Base-by-base conservation (phyloP, 92 coral and sea anemone species). In the Muricea muricata region DNA sequence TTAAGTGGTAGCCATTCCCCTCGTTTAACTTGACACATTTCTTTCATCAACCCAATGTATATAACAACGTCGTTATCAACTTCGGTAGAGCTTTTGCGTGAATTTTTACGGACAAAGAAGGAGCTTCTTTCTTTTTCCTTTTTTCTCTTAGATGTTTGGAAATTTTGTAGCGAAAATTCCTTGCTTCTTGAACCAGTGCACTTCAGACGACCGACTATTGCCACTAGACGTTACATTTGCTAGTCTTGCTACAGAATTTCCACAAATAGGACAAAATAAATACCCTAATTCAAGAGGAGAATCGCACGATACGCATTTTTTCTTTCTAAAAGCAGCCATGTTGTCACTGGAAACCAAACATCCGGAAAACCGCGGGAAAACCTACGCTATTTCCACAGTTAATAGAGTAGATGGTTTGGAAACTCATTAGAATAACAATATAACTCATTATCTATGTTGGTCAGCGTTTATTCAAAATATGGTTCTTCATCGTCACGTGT, bases 1-100 rank as follows among this genome's bases (percentile, higher is more conserved):
- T 90, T 90, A 35, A 90, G 42, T 20, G 90, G 90, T 60, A 86
- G 75, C 35, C 65, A 82, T 83, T 90, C 89, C 47, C 91, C 93
- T 84, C 91, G 72, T 81, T 84, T 84, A 66, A 91, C 77, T 34
- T 45, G 47, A 33, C 35, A 32, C 46, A 68, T 57, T 7, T 84
- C 83, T 21, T 84, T 78, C 92, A 84, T 84, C 28, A 91, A 63
- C 26, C 89, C 93, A 13, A 91, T 77, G 58, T 82, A 6, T 28
- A 90, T 86, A 32, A 40, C 69, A 52, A 90, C 90, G 0, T 60
- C 68, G 18, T 55, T 68, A 55, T 79, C 58, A n/a, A 79, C 89
- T 55, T 66, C 83, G 26, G 63, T 30, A 69, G 75, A 78, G 14
- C 75, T 65, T 79, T 79, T 84, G 55, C 80, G 68, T 8, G 46